These are phyloP conservation scores for Psittacula echo DNA, from an alignment of 2,797 vertebrate genomes.

Conservation along the genomic window DNA sequence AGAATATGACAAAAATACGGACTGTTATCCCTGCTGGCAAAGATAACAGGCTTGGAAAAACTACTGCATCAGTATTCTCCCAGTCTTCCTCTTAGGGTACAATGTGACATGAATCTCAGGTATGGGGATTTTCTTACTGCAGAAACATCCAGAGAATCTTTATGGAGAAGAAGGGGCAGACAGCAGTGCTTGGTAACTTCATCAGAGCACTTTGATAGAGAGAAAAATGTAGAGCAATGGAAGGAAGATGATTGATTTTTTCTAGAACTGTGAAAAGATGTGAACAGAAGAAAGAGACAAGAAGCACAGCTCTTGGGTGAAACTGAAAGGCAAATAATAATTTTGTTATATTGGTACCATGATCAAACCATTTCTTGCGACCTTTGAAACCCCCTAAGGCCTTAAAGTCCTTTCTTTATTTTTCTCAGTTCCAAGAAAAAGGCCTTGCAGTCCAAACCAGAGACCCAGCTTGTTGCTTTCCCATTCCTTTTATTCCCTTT, in stretches of 20 bases:
- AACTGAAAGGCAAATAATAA: neutral
- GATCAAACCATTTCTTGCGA: neutral
- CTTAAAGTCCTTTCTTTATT: neutral
- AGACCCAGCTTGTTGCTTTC: neutral
- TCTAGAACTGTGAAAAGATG: neutral
- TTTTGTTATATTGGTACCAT: neutral
- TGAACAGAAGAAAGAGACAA: neutral
- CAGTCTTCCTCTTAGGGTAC: neutral
- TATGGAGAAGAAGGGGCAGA: neutral
- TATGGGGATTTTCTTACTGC: neutral
- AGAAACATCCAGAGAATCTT: neutral
- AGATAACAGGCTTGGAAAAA: neutral
- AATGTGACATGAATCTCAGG: neutral
- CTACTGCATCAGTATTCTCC: neutral
- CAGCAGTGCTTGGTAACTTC: neutral
- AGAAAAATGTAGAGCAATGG: neutral
- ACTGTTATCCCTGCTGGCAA: neutral
- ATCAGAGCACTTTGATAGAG: neutral
- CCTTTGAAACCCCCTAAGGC: neutral
- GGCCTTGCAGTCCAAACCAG: neutral
- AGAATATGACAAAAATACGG: slow-evolving; percentile 20
- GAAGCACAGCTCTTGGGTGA: neutral
- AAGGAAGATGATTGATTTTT: neutral
- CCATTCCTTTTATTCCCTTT: neutral
- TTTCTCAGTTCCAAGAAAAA: neutral